phyloP scores from a whole-genome alignment of 92 coral and sea anemone species.

The Umimayanthus kanabou region DNA sequence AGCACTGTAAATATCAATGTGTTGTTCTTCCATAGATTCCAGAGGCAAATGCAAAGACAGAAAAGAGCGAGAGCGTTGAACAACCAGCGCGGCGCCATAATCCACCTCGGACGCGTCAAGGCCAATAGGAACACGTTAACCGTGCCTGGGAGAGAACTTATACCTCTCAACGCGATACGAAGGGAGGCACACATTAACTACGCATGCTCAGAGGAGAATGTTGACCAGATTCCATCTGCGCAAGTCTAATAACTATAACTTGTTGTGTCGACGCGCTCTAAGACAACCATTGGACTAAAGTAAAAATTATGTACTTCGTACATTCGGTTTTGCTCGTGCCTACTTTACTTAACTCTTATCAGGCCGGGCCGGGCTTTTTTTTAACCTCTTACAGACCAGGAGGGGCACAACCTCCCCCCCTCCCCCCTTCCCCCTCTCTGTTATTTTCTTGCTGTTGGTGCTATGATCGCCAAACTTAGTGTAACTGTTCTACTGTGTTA shows the following conservation, averaged over 20 bases:
- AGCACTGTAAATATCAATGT: not conserved
- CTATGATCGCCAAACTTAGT: too few relatives aligned
- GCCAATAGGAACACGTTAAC: not conserved
- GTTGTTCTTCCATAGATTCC: not conserved
- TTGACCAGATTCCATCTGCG: not conserved
- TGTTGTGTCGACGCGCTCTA: not conserved
- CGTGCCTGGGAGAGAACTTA: not conserved
- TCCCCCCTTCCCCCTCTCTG: too few relatives aligned
- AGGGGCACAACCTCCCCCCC: too few relatives aligned
- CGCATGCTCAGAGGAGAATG: slow-evolving; percentile 31
- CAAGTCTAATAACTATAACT: not conserved
- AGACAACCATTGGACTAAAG: too few relatives aligned
- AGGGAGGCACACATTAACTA: slow-evolving; percentile 20
- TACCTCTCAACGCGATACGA: slow-evolving; percentile 10
- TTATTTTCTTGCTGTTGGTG: too few relatives aligned
- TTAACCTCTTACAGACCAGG: too few relatives aligned
- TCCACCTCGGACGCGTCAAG: not conserved
- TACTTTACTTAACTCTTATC: too few relatives aligned
- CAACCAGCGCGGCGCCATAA: not conserved
- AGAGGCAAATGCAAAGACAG: not conserved
- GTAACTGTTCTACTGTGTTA: too few relatives aligned
- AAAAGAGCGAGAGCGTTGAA: not conserved
- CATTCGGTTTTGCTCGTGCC: too few relatives aligned
- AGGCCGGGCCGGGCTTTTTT: too few relatives aligned
- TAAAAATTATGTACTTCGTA: too few relatives aligned